Conservation (phyloP, 2,888 invertebrate genomes). For the Phrixothrix hirtus region DNA sequence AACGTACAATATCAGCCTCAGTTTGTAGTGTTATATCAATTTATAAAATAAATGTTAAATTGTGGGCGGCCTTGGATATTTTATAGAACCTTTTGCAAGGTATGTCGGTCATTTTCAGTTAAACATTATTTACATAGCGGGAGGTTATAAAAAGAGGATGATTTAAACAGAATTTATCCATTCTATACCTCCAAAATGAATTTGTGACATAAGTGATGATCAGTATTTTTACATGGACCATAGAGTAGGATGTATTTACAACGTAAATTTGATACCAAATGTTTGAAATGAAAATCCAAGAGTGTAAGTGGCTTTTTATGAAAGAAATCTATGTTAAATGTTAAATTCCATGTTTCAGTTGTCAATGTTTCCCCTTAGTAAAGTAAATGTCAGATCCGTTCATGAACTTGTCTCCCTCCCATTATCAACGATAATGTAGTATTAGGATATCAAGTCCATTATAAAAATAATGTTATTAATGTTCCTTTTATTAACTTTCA, state of each 20-base stretch:
- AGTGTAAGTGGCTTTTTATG: slow-evolving; percentile 41
- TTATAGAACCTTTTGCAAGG: slow-evolving; percentile 29
- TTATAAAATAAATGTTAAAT: slow-evolving; percentile 31
- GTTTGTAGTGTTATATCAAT: slow-evolving; percentile 39
- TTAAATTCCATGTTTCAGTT: slow-evolving; percentile 43
- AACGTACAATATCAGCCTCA: slow-evolving; percentile 39
- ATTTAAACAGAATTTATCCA: slow-evolving; percentile 12
- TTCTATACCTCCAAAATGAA: slow-evolving; percentile 33
- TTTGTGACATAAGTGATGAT: slow-evolving; percentile 44
- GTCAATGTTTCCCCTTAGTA: slow-evolving; percentile 45
- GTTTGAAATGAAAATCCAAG: slow-evolving; percentile 25
- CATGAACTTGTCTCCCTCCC: slow-evolving; percentile 49
- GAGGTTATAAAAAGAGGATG: slow-evolving; percentile 12
- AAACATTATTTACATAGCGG: slow-evolving; percentile 7
- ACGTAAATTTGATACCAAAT: slow-evolving; percentile 37
- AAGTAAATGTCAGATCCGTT: slow-evolving; percentile 53
- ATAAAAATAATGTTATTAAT: slow-evolving; percentile 33
- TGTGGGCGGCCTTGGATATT: slow-evolving; percentile 43
- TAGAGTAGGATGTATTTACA: slow-evolving; percentile 35
- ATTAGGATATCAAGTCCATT: slow-evolving; percentile 36
- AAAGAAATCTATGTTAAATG: slow-evolving; percentile 40
- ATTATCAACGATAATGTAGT: slow-evolving; percentile 47
- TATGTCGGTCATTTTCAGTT: slow-evolving; percentile 17
- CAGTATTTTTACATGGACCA: slow-evolving; percentile 51
- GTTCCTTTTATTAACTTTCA: slow-evolving; percentile 36